Conservation (phyloP, 2,888 invertebrate genomes). For the Sesamia inferens region DNA sequence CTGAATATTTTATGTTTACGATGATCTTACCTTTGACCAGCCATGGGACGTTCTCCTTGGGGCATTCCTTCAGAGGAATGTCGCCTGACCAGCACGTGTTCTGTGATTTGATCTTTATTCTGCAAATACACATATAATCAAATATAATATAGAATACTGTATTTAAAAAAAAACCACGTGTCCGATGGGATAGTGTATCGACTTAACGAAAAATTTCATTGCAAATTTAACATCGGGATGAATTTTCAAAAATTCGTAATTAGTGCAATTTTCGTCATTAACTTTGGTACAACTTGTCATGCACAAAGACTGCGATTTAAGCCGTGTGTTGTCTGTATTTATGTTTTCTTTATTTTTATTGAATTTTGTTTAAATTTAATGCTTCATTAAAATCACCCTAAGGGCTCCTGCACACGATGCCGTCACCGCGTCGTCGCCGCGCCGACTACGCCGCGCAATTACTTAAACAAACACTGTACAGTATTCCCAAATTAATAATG, state of each 20-base stretch:
- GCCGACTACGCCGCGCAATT: no score
- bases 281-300: background rate
- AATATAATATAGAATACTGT: background rate
- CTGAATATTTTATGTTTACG: no score
- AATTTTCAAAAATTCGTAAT: background rate
- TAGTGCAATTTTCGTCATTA: background rate
- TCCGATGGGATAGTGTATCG: background rate
- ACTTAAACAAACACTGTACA: no score
- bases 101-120: slow-evolving; percentile 89
- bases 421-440: no score
- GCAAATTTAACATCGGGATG: background rate
- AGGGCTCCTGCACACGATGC: no score
- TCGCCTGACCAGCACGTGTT: slow-evolving; percentile 94
- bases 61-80: slow-evolving; percentile 93
- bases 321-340: no score
- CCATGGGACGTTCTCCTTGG: slow-evolving; percentile 94
- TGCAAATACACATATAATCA: slow-evolving; percentile 67
- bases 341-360: no score
- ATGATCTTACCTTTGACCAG: slow-evolving; percentile 92
- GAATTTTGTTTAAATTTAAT: no score
- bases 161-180: background rate
- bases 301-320: no score
- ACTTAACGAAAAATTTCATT: background rate
- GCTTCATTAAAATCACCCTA: no score
- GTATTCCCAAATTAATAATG: no score